These are phyloP conservation scores for Pseudomyrmex gracilis DNA, from an alignment of 1,140 invertebrate genomes.

Conservation along the genomic window DNA sequence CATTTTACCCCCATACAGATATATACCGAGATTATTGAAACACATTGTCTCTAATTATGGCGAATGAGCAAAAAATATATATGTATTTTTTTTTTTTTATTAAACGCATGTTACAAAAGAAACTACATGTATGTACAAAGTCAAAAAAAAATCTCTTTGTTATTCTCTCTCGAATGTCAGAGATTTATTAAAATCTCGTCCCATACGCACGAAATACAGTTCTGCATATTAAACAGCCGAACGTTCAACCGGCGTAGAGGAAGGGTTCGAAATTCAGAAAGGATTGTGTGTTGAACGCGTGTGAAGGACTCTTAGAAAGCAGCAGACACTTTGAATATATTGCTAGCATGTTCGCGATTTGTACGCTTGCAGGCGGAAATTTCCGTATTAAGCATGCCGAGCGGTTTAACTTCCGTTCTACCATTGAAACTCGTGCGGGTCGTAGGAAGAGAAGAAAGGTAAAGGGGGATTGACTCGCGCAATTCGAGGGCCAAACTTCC, in stretches of 20 bases:
- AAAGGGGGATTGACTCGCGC: conserved; percentile 61
- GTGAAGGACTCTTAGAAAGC: conserved; percentile 44
- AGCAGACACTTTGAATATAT: conserved; percentile 55
- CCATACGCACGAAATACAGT: background rate
- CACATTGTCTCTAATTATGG: background rate
- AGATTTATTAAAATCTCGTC: background rate
- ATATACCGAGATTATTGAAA: background rate
- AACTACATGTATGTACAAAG: background rate
- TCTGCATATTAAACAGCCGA: conserved; percentile 46
- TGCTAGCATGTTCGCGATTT: conserved; percentile 58
- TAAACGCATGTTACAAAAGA: background rate
- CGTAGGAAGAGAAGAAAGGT: conserved; percentile 47
- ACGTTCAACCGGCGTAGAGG: conserved; percentile 11
- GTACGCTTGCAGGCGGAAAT: conserved; percentile 61
- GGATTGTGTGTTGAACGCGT: conserved; percentile 31
- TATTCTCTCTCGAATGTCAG: background rate
- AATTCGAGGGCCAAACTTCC: conserved; percentile 64
- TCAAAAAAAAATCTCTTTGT: background rate
- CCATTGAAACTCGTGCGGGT: conserved; percentile 62
- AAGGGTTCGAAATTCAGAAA: conserved; percentile 36
- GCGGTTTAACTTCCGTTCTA: conserved; percentile 52
- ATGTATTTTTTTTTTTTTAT: background rate
- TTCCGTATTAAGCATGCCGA: conserved; percentile 57
- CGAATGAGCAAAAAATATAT: background rate
- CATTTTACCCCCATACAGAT: background rate